phyloP scores from a whole-genome alignment of 92 coral and sea anemone species.

The Siderastrea radians region DNA sequence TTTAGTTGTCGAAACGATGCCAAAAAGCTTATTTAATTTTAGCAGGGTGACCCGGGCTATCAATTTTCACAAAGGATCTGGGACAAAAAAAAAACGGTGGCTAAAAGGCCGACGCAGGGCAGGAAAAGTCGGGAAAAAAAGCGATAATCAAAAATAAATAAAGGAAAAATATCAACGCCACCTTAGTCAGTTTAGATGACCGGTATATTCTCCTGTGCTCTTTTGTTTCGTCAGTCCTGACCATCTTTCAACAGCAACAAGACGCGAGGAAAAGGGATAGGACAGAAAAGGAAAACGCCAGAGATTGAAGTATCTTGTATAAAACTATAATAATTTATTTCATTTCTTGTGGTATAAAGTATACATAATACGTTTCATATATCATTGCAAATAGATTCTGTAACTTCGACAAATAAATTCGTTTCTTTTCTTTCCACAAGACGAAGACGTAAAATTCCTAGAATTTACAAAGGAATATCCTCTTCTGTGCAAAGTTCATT shows the following conservation, averaged over 20 bases:
- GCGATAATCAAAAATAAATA: no score
- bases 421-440: background rate
- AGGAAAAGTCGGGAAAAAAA: no score
- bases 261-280: background rate
- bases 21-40: no score
- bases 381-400: background rate
- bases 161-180: background rate
- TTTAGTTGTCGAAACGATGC: no score
- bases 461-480: background rate
- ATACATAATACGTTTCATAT: background rate
- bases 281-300: background rate
- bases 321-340: slow-evolving; percentile 3
- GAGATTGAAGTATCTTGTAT: background rate
- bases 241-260: background rate
- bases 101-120: no score
- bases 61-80: no score
- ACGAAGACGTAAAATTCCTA: background rate
- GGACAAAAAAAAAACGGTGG: no score
- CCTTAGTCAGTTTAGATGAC: background rate
- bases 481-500: background rate
- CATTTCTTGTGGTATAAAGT: background rate
- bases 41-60: no score
- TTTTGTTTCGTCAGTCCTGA: background rate
- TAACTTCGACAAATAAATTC: slow-evolving; percentile 1
- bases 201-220: background rate